Conservation (phyloP, 2,113 vertebrate genomes). For the Phocoena phocoena region DNA sequence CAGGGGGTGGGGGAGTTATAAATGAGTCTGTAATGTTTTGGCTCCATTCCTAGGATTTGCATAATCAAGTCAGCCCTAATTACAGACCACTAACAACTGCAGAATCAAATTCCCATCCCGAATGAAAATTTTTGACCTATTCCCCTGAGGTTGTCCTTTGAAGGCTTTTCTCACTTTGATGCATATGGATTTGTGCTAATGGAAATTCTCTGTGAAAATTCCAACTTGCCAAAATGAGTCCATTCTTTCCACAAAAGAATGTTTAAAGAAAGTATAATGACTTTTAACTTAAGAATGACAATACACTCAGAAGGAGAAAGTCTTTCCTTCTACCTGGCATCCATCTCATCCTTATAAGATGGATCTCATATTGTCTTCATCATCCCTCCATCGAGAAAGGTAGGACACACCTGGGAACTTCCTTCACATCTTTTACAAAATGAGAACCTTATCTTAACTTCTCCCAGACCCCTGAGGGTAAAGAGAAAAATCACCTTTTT, state of each 20-base stretch:
- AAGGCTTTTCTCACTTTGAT: slow-evolving; percentile 1
- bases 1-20: neutral
- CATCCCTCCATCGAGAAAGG: neutral
- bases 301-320: neutral
- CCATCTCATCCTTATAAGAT: neutral
- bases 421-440: neutral
- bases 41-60: slow-evolving; percentile 36
- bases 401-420: neutral
- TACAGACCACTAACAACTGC: neutral
- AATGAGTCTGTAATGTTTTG: slow-evolving; percentile 19
- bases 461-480: neutral
- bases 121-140: neutral
- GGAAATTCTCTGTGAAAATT: neutral
- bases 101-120: slow-evolving; percentile 30
- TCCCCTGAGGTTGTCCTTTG: neutral
- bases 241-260: neutral
- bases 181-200: neutral
- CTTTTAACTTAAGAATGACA: neutral
- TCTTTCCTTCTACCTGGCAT: neutral
- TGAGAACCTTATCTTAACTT: neutral
- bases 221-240: neutral
- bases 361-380: neutral
- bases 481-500: neutral
- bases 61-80: slow-evolving; percentile 22
- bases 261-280: neutral